Base-by-base conservation (phyloP, 2,888 invertebrate genomes). In the Xanthorhoe spadicearia region DNA sequence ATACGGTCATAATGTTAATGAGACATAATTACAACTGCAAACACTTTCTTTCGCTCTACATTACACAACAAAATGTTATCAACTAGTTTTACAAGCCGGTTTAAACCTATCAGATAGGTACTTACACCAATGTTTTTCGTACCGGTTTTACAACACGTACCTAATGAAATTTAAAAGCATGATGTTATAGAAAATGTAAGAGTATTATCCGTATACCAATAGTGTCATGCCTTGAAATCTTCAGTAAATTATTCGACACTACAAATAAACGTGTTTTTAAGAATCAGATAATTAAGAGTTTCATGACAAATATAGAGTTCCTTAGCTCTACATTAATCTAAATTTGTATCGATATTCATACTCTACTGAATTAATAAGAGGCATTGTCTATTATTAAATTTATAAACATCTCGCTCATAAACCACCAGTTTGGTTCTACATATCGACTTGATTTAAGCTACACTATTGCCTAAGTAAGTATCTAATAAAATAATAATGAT, bases 11-110 rank as follows among this genome's bases (percentile, higher is more conserved):
- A 15, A 15, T 17, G 48, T 2, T 48, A 17, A 15, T 48, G 48
- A 48, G 38, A 43, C 38, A 43, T 48, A 48, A 17, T 13, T 32
- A 32, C 32, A 48, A 48, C 15, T 6, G 48, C 48, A 17, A 48
- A 48, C 48, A 17, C 6, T 48, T 15, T 43, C 13, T 48, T 32
- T 46, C 23, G 38, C 4, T 9, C 46, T 46, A 46, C 46, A 43
- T 48, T 49, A 50, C 58, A 50, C 35, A 48, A 35, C 19, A 38
- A 28, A 62, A 52, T 57, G 50, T 53, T 5, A 15, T 51, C 48
- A 58, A 64, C 64, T 49, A 58, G 52, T 64, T 64, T 53, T 35
- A 48, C 57, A 48, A 63, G 51, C 32, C 52, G 18, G 48, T 52
- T 19, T 43, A 52, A 32, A 52, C 50, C 23, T 43, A 57, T 43